phyloP scores from a whole-genome alignment of 2,888 invertebrate genomes.

The Sepiola atlantica region DNA sequence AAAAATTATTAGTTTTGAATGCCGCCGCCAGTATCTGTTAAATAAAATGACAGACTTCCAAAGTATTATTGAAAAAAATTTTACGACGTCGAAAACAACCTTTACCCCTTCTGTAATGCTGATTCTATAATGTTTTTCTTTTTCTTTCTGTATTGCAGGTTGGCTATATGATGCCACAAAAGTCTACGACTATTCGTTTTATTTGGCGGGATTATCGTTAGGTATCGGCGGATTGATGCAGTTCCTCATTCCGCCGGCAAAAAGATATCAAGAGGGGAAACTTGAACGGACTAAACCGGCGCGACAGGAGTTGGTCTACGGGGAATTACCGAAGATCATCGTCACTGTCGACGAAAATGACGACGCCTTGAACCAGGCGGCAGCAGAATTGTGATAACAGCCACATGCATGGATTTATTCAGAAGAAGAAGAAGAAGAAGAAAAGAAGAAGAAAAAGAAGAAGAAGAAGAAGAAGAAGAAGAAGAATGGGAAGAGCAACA shows the following conservation, averaged over 20 bases:
- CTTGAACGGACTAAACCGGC: not conserved
- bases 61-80: not conserved
- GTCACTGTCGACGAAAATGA: not conserved
- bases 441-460: no score
- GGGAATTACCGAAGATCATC: not conserved
- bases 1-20: no score
- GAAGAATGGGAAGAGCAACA: no score
- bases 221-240: slow-evolving; percentile 90
- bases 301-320: not conserved
- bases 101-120: not conserved
- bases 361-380: not conserved
- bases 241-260: slow-evolving; percentile 79
- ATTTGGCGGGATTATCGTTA: slow-evolving; percentile 89
- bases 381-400: not conserved
- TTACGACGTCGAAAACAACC: not conserved
- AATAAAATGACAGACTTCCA: no score
- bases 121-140: not conserved
- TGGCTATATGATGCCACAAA: slow-evolving; percentile 85
- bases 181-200: slow-evolving; percentile 91
- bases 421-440: not conserved
- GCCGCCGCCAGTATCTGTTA: no score
- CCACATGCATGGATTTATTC: not conserved
- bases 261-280: slow-evolving; percentile 50
- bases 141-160: slow-evolving; percentile 79
- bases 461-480: no score